Conservation (phyloP, 2,797 vertebrate species). For the Glyptemys insculpta region DNA sequence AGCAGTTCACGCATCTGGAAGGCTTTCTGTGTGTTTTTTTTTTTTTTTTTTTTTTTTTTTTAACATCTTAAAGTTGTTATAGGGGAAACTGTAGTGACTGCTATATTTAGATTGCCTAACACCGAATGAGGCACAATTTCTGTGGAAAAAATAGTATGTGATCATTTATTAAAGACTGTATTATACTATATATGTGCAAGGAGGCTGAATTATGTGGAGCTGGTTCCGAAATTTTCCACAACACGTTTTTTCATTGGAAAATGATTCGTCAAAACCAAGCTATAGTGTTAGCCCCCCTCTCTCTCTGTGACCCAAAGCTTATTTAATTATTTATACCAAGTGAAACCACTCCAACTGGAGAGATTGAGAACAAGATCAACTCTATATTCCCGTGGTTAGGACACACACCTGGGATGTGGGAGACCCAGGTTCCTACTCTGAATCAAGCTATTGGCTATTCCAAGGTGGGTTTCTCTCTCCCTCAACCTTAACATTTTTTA, state of each 20-base stretch:
- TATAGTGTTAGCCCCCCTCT: neutral
- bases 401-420: neutral
- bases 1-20: neutral
- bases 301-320: neutral
- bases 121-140: neutral
- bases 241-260: neutral
- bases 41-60: neutral
- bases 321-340: neutral
- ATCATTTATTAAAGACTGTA: neutral
- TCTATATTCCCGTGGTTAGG: neutral
- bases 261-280: neutral
- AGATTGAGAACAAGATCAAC: neutral
- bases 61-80: neutral
- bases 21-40: neutral
- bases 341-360: neutral
- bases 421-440: neutral
- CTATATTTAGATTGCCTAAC: neutral
- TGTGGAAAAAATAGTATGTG: neutral
- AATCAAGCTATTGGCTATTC: neutral
- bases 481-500: neutral
- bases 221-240: neutral
- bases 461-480: neutral
- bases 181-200: neutral
- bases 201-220: neutral
- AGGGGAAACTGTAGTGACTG: neutral